These are phyloP conservation scores for Clarias pachynema DNA, from an alignment of 2,797 vertebrate genomes.

Conservation along the genomic window DNA sequence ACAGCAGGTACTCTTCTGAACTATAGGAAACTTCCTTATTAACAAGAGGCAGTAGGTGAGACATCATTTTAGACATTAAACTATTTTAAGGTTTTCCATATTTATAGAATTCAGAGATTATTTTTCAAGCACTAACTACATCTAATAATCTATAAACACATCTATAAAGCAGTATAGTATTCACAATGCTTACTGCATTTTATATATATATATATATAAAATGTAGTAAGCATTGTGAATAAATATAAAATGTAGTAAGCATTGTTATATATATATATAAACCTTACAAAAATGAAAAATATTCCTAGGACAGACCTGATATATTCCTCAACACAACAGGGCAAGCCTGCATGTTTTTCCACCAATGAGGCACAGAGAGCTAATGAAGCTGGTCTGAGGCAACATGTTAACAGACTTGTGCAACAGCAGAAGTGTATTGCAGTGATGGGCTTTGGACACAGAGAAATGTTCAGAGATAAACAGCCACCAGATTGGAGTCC, in stretches of 20 bases:
- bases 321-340: neutral
- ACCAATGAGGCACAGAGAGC: conserved; percentile 11
- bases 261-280: neutral
- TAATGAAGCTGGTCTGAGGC: conserved; percentile 37
- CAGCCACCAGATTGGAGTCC: conserved; percentile 49
- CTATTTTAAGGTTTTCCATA: conserved; percentile 8
- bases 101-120: conserved; percentile 12
- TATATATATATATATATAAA: neutral
- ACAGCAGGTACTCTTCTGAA: conserved; percentile 59
- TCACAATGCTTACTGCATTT: conserved; percentile 3
- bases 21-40: conserved; percentile 41
- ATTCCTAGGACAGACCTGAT: conserved; percentile 9
- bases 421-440: conserved; percentile 43
- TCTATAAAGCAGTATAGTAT: neutral
- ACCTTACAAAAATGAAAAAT: conserved; percentile 1
- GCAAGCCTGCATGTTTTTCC: conserved; percentile 7
- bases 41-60: conserved; percentile 23
- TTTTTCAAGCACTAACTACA: conserved; percentile 30
- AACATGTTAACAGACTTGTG: conserved; percentile 37
- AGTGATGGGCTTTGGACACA: conserved; percentile 39
- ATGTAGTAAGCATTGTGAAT: too few species aligned
- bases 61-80: conserved; percentile 42
- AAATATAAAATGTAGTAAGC: too few species aligned
- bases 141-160: neutral
- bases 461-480: conserved; percentile 54